phyloP scores from a whole-genome alignment of 1,140 invertebrate genomes.

The Magallana angulata region DNA sequence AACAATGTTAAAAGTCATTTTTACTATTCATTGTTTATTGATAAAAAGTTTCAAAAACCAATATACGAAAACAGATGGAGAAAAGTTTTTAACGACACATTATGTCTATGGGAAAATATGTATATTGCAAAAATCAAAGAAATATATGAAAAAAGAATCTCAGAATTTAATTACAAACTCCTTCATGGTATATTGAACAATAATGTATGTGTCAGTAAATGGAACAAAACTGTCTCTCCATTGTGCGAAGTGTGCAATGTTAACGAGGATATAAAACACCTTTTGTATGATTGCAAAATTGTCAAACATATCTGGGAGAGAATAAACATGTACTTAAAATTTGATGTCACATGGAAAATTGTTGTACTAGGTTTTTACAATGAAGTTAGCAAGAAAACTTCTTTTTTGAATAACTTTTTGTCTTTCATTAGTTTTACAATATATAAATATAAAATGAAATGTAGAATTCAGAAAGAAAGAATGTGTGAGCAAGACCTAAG shows the following conservation, averaged over 20 bases:
- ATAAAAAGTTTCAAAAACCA: background rate
- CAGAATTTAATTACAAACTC: no score
- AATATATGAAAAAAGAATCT: background rate
- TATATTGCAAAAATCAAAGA: background rate
- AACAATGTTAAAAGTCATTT: no score
- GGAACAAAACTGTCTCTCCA: background rate
- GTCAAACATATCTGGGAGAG: background rate
- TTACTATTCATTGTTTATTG: background rate
- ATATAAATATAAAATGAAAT: background rate
- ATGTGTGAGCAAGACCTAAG: background rate
- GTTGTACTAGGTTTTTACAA: background rate
- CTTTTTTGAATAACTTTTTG: background rate
- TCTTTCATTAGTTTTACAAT: background rate
- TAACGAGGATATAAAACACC: background rate
- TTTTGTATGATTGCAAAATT: background rate
- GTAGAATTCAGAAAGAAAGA: background rate
- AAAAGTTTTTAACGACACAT: background rate
- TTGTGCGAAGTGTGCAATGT: background rate
- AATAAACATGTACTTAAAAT: background rate
- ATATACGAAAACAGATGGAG: background rate
- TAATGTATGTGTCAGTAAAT: background rate
- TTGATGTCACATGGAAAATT: background rate
- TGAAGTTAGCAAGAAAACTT: background rate
- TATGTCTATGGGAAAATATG: background rate
- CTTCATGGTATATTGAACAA: no score